Evolutionary conservation across 2,113 vertebrate genomes (phyloP).

Genomic region (Pimephales promelas): DNA sequence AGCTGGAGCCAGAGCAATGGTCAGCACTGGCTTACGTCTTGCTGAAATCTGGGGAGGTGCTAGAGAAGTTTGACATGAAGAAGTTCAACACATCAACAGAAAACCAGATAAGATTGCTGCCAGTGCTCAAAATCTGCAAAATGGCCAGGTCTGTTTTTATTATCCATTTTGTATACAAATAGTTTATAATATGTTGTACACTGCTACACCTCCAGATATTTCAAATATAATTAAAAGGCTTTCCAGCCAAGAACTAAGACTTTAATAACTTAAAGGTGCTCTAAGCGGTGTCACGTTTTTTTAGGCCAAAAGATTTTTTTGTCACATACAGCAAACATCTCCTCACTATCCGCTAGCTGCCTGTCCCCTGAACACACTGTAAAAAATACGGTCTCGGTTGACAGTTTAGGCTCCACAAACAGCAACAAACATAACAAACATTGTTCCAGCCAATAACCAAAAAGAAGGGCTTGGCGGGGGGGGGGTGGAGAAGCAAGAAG

Average conservation of each 20-base stretch:
- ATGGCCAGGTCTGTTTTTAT: background rate
- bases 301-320: no score
- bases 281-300: no score
- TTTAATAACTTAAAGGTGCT: background rate
- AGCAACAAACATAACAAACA: no score
- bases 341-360: no score
- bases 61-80: constrained; percentile 24
- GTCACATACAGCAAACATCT: no score
- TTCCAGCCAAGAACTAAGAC: background rate
- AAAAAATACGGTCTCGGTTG: no score
- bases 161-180: background rate
- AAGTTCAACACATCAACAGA: background rate
- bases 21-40: constrained; percentile 23
- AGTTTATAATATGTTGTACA: background rate
- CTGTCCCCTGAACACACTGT: no score
- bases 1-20: constrained; percentile 22
- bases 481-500: no score
- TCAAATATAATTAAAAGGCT: no score
- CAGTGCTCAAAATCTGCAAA: constrained; percentile 28
- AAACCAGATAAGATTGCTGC: constrained; percentile 14
- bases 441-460: no score
- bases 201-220: background rate
- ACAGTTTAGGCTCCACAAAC: no score
- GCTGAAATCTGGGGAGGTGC: background rate
- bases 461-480: no score